These are phyloP conservation scores for Heliconius himera DNA, from an alignment of 1,140 invertebrate species.

Conservation along the genomic window DNA sequence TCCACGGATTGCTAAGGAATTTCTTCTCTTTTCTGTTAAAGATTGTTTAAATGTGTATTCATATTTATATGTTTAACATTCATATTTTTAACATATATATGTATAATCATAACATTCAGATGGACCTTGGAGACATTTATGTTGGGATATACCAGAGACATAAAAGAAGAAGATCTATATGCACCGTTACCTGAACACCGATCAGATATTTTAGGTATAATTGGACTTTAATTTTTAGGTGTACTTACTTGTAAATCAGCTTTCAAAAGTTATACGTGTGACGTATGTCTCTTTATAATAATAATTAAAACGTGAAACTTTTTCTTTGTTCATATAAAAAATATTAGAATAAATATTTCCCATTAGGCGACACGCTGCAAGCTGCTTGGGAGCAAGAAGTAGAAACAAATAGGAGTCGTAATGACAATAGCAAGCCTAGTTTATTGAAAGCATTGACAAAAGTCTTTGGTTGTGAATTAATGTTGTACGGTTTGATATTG, in stretches of 20 bases:
- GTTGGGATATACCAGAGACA: slow-evolving; percentile 81
- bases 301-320: background rate
- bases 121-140: slow-evolving; percentile 82
- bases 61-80: background rate
- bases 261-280: background rate
- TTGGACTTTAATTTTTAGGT: background rate
- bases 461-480: slow-evolving; percentile 75
- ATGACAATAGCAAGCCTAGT: slow-evolving; percentile 59
- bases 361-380: slow-evolving; percentile 81
- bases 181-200: slow-evolving; percentile 82
- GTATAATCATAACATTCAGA: no score
- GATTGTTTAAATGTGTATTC: background rate
- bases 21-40: no score
- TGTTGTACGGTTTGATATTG: slow-evolving; percentile 76
- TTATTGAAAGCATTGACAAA: slow-evolving; percentile 72
- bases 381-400: slow-evolving; percentile 81
- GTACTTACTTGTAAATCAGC: no score
- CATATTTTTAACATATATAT: no score
- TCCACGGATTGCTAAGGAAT: no score
- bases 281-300: background rate
- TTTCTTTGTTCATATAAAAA: background rate
- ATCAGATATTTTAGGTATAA: slow-evolving; percentile 71
- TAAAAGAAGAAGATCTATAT: slow-evolving; percentile 83
- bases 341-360: background rate
- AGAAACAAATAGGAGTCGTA: slow-evolving; percentile 31